These are phyloP conservation scores for Galago senegalensis DNA, from an alignment of 2,797 vertebrate genomes.

Conservation along the genomic window DNA sequence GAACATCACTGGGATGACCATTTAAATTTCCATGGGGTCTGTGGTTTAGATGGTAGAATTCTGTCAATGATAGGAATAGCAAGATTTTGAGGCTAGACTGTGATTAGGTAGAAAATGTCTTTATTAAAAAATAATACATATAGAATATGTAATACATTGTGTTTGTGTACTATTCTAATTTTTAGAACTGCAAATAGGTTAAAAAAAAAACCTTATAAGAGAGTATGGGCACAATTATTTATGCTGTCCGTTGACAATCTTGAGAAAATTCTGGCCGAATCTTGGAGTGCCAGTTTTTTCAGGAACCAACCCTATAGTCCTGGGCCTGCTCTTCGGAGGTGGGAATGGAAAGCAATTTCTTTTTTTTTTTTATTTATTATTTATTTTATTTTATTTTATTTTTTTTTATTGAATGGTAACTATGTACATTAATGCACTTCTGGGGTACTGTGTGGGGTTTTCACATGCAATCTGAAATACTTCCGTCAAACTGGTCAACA, in stretches of 20 bases:
- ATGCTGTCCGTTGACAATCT: background rate
- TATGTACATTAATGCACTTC: too few species aligned
- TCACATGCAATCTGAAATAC: too few species aligned
- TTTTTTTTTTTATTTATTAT: too few species aligned
- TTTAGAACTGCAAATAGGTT: slow-evolving; percentile 27
- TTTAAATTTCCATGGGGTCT: background rate
- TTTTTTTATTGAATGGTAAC: too few species aligned
- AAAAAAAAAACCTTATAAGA: background rate
- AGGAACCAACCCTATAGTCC: background rate
- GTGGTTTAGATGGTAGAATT: background rate
- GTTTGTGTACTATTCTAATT: background rate
- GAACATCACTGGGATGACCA: background rate
- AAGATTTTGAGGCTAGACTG: background rate
- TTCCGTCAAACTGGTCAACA: too few species aligned
- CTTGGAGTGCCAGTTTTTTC: background rate
- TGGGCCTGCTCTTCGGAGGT: background rate
- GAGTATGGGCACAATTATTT: background rate
- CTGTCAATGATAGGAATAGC: background rate
- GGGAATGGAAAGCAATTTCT: slow-evolving; percentile 38
- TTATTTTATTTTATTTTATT: too few species aligned
- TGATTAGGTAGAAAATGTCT: background rate
- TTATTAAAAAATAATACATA: background rate
- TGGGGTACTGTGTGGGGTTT: too few species aligned
- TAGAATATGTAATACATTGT: background rate
- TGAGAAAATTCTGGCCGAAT: background rate